These are phyloP conservation scores for Pantala flavescens DNA, from an alignment of 1,140 invertebrate species.

Conservation along the genomic window DNA sequence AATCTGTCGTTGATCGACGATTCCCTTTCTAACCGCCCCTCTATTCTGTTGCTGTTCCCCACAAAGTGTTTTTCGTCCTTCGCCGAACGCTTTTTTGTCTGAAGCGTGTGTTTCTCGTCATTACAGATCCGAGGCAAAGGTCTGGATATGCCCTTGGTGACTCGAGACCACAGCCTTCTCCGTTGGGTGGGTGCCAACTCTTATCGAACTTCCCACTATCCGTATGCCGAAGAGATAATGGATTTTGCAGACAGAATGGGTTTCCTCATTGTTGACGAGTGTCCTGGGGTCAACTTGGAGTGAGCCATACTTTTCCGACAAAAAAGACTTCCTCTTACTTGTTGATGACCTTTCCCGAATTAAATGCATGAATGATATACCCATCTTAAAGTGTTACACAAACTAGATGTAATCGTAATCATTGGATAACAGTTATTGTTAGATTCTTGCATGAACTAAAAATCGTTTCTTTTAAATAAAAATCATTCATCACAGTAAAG, in stretches of 20 bases:
- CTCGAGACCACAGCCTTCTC: slow-evolving; percentile 52
- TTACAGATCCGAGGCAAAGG: slow-evolving; percentile 47
- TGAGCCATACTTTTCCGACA: slow-evolving; percentile 20
- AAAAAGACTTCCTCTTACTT: no score
- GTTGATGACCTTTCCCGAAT: no score
- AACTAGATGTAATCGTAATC: no score
- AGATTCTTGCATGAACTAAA: no score
- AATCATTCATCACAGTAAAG: no score
- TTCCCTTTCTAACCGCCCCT: no score
- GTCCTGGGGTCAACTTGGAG: slow-evolving; percentile 50
- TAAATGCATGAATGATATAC: no score
- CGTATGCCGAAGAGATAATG: slow-evolving; percentile 59
- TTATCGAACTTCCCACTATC: slow-evolving; percentile 62
- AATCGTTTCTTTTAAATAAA: no score
- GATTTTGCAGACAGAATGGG: slow-evolving; percentile 51
- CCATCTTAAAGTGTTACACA: no score
- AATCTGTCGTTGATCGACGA: no score
- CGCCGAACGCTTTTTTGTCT: background rate
- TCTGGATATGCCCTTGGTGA: slow-evolving; percentile 43
- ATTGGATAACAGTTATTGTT: no score
- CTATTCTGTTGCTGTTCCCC: no score
- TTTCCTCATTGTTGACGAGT: slow-evolving; percentile 54
- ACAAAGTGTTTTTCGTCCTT: background rate
- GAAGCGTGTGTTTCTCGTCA: background rate
- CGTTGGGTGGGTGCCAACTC: slow-evolving; percentile 55